These are phyloP conservation scores for Hydrozoanthus gracilis DNA, from an alignment of 92 coral and sea anemone species.

Conservation along the genomic window DNA sequence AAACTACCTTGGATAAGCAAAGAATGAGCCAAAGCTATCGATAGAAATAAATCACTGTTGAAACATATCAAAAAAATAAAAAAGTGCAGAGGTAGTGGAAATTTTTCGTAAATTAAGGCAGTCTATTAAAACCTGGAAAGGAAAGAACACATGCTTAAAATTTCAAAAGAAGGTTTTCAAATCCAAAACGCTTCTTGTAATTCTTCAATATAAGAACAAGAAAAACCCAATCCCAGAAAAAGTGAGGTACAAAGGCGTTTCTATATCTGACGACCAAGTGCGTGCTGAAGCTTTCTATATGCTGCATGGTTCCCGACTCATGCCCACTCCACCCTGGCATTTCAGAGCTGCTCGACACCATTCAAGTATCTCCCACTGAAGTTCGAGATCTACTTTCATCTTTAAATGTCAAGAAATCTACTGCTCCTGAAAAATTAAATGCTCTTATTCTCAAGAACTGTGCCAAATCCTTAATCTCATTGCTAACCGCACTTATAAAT, in stretches of 20 bases:
- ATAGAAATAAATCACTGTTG: conserved; percentile 51
- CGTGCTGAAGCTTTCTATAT: conserved; percentile 60
- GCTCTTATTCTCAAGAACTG: conserved; percentile 54
- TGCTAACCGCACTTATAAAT: conserved; percentile 54
- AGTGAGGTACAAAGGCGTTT: conserved; percentile 33
- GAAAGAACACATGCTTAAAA: conserved; percentile 40
- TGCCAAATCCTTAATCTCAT: conserved; percentile 50
- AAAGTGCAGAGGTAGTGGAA: conserved; percentile 7
- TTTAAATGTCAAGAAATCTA: neutral
- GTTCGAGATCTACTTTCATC: neutral
- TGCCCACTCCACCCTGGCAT: neutral
- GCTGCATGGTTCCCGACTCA: conserved; percentile 28
- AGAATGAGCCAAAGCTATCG: conserved; percentile 56
- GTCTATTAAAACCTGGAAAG: conserved; percentile 47
- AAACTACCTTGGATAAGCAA: conserved; percentile 58
- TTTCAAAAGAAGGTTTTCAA: conserved; percentile 54
- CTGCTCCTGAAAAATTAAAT: conserved; percentile 42
- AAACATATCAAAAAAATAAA: conserved; percentile 26
- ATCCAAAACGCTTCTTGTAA: conserved; percentile 63
- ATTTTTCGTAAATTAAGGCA: conserved; percentile 57
- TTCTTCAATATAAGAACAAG: conserved; percentile 42
- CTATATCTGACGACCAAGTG: conserved; percentile 39
- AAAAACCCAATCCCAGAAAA: conserved; percentile 60
- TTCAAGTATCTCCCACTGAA: neutral
- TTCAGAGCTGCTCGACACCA: neutral